These are phyloP conservation scores for Nephrocerus scutellatus DNA, from an alignment of 2,888 invertebrate genomes.

Conservation along the genomic window DNA sequence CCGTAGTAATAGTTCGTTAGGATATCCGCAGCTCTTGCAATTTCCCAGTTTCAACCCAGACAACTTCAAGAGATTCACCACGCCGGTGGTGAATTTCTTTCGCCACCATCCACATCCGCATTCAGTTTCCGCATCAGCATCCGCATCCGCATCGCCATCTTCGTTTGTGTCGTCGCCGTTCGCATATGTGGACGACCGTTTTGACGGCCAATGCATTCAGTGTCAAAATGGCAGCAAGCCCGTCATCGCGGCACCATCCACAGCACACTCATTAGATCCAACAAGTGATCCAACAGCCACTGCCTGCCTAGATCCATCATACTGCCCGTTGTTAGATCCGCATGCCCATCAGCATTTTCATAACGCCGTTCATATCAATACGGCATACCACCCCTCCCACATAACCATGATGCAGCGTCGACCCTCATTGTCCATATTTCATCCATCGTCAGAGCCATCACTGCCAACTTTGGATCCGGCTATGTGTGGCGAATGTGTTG, in stretches of 20 bases:
- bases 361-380: conserved; percentile 36
- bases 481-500: conserved; percentile 44
- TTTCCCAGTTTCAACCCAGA: conserved; percentile 39
- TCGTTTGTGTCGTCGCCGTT: conserved; percentile 42
- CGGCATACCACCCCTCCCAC: conserved; percentile 29
- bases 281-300: conserved; percentile 37
- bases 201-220: conserved; percentile 41
- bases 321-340: conserved; percentile 35
- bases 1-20: conserved; percentile 32
- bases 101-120: conserved; percentile 28
- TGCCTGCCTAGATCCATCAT: conserved; percentile 34
- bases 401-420: conserved; percentile 31
- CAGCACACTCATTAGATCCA: conserved; percentile 32
- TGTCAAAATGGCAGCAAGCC: conserved; percentile 42
- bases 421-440: conserved; percentile 40
- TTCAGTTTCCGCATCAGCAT: conserved; percentile 28
- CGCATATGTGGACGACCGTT: conserved; percentile 40
- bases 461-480: conserved; percentile 42
- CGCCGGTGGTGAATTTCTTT: conserved; percentile 45
- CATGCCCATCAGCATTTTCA: conserved; percentile 44
- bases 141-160: conserved; percentile 37
- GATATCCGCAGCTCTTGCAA: conserved; percentile 18
- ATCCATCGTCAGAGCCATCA: conserved; percentile 43
- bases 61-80: conserved; percentile 42
- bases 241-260: conserved; percentile 38